Conservation (phyloP, 2,888 invertebrate genomes). For the Acanthoscelides obtectus region DNA sequence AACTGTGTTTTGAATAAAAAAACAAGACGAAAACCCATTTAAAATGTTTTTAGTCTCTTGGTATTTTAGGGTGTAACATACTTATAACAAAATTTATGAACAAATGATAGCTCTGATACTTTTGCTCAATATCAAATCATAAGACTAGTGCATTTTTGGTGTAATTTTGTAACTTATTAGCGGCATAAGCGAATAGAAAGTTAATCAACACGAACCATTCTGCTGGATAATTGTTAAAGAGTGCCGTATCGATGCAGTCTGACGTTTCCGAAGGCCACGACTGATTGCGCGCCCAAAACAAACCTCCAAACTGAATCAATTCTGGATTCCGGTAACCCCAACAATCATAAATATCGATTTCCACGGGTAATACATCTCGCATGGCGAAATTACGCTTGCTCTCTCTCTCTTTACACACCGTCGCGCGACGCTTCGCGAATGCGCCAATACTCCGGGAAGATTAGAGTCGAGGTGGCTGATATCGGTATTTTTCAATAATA, state of each 20-base stretch:
- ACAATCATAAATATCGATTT: neutral
- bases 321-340: neutral
- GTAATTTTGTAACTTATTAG: too few relatives aligned
- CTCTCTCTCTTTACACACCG: neutral
- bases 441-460: neutral
- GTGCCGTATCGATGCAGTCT: neutral
- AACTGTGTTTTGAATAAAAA: too few relatives aligned
- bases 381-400: neutral
- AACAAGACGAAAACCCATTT: too few relatives aligned
- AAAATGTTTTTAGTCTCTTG: too few relatives aligned
- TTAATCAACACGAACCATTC: neutral
- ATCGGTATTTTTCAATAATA: too few relatives aligned
- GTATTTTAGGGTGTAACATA: too few relatives aligned
- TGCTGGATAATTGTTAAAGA: neutral
- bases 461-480: neutral
- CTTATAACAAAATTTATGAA: too few relatives aligned
- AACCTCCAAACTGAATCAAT: neutral
- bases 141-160: too few relatives aligned
- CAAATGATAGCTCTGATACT: too few relatives aligned
- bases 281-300: neutral
- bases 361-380: neutral
- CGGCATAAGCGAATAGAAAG: neutral
- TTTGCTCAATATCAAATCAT: too few relatives aligned
- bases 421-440: neutral
- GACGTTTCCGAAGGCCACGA: neutral